Evolutionary conservation across 1,140 invertebrate species (phyloP).

Genomic region (Drosophila equinoxialis): DNA sequence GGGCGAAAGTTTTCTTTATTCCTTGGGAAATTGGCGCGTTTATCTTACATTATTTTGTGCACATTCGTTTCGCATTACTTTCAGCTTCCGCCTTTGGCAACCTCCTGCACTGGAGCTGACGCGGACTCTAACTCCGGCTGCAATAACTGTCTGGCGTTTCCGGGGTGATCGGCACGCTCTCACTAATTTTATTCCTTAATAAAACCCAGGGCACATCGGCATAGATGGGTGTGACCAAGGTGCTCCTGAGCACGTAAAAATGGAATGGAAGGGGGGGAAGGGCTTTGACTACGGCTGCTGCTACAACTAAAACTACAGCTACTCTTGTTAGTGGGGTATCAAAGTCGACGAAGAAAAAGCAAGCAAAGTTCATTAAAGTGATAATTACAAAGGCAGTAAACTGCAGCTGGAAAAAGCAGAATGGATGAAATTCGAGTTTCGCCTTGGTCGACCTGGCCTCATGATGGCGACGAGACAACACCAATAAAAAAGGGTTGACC

Average conservation of each 20-base stretch:
- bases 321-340: conserved; percentile 42
- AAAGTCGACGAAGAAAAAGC: conserved; percentile 27
- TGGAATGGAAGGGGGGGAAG: not conserved
- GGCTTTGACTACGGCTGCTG: not conserved
- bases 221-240: conserved; percentile 18
- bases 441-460: not conserved
- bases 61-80: conserved; percentile 70
- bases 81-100: conserved; percentile 24
- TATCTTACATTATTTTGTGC: conserved; percentile 64
- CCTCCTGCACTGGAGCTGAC: conserved; percentile 19
- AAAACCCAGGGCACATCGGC: conserved; percentile 60
- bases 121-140: conserved; percentile 17
- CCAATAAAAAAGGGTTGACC: conserved; percentile 2
- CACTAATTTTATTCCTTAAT: conserved; percentile 81
- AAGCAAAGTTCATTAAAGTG: conserved; percentile 80
- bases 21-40: conserved; percentile 58
- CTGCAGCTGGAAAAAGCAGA: conserved; percentile 23
- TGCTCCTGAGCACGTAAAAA: conserved; percentile 35
- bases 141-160: conserved; percentile 30
- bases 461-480: not conserved
- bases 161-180: conserved; percentile 72
- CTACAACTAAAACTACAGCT: not conserved
- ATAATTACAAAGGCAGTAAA: conserved; percentile 76
- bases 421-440: conserved; percentile 16
- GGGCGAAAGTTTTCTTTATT: conserved; percentile 10